Conservation (phyloP, 2,888 invertebrate genomes). For the Zonitis immaculata region DNA sequence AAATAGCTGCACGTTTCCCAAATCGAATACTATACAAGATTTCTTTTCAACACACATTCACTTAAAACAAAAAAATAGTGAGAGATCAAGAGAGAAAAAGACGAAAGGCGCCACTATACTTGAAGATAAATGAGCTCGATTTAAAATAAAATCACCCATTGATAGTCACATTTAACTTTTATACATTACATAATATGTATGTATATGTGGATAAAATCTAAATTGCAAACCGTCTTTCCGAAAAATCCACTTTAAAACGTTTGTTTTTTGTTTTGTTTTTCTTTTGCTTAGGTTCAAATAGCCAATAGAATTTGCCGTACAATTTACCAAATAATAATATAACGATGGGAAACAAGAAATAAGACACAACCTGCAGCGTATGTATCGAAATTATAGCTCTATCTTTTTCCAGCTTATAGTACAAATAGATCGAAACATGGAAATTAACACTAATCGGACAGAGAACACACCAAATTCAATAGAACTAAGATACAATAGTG, state of each 20-base stretch:
- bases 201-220: background rate
- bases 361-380: too few species aligned
- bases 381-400: too few species aligned
- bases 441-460: too few species aligned
- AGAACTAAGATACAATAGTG: too few species aligned
- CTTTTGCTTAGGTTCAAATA: too few species aligned
- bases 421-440: too few species aligned
- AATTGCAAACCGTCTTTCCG: background rate
- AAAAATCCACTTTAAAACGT: background rate
- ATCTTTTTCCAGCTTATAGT: too few species aligned
- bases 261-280: background rate
- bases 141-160: background rate
- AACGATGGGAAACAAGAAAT: too few species aligned
- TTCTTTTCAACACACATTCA: conserved; percentile 5
- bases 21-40: conserved; percentile 30
- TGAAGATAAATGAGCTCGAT: background rate
- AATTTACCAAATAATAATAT: too few species aligned
- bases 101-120: background rate
- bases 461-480: too few species aligned
- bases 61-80: background rate
- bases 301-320: too few species aligned
- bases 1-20: conserved; percentile 32
- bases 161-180: background rate
- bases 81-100: background rate
- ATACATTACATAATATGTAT: background rate